Evolutionary conservation across 2,797 vertebrate species (phyloP).

Genomic region (Urocyon cinereoargenteus): DNA sequence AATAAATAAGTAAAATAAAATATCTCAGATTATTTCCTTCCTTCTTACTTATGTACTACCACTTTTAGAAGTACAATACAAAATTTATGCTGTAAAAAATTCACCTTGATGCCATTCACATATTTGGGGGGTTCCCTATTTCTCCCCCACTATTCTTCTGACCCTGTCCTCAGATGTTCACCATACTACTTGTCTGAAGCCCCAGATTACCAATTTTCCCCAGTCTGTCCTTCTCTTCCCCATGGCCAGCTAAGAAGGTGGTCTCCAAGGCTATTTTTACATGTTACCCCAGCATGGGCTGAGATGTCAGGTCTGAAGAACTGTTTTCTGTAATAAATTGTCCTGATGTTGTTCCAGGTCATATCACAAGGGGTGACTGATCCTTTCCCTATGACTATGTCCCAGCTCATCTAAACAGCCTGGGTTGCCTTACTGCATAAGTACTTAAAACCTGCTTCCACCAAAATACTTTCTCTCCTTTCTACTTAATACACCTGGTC

Average conservation of each 20-base stretch:
- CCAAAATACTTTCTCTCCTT: neutral
- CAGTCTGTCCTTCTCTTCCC: neutral
- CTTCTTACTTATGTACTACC: neutral
- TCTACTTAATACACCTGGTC: neutral
- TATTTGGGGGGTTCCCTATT: neutral
- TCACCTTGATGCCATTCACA: neutral
- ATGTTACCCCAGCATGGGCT: neutral
- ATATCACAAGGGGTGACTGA: neutral
- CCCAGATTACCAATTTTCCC: neutral
- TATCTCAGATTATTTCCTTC: neutral
- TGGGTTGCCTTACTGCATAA: neutral
- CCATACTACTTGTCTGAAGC: neutral
- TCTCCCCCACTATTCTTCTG: neutral
- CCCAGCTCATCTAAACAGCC: neutral
- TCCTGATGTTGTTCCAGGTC: neutral
- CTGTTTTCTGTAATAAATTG: neutral
- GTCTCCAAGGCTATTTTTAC: neutral
- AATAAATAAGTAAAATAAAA: too few relatives aligned
- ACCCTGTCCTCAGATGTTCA: neutral
- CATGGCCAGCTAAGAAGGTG: neutral
- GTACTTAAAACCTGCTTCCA: neutral
- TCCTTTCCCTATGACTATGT: neutral
- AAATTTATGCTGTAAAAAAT: constrained; percentile 21
- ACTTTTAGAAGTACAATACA: neutral
- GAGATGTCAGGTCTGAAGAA: neutral